These are phyloP conservation scores for Sebastiscus tertius DNA, from an alignment of 2,797 vertebrate genomes.

Conservation along the genomic window DNA sequence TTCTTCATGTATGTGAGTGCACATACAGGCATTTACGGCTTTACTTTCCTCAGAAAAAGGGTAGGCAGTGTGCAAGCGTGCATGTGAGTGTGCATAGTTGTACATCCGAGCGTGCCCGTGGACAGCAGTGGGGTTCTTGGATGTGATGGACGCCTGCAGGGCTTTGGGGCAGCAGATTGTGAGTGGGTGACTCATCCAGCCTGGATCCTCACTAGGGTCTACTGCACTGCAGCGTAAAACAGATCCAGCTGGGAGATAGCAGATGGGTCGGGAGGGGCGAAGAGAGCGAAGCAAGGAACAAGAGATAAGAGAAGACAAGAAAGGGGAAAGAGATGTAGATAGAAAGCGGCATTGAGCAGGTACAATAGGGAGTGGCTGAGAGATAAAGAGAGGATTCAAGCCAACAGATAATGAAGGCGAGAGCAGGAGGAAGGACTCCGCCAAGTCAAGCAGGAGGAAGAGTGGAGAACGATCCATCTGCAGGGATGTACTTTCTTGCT, in stretches of 20 bases:
- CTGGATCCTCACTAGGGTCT: conserved; percentile 58
- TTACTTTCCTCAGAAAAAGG: neutral
- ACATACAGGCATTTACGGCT: neutral
- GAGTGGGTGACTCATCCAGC: conserved; percentile 76
- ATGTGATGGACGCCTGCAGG: conserved; percentile 55
- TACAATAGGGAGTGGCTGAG: neutral
- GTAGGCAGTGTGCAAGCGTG: neutral
- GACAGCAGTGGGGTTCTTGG: conserved; percentile 50
- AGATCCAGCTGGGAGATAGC: conserved; percentile 78
- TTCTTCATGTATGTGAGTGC: neutral
- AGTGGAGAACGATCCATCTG: conserved; percentile 5
- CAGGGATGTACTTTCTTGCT: conserved; percentile 6
- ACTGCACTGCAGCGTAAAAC: conserved; percentile 75
- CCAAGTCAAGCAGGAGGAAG: conserved; percentile 11
- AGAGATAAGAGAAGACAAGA: conserved; percentile 20
- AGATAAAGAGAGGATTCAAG: conserved; percentile 16
- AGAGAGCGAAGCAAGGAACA: conserved; percentile 33
- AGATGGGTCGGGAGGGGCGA: conserved; percentile 58
- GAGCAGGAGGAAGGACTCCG: conserved; percentile 5
- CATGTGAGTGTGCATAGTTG: neutral
- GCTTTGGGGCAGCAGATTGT: conserved; percentile 74
- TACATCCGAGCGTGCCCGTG: conserved; percentile 8
- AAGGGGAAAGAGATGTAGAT: conserved; percentile 3
- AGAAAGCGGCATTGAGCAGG: conserved; percentile 27
- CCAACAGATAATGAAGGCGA: conserved; percentile 9